Percentiles rank a stretch among this genome's conserved stretches.
These are phyloP conservation scores for Ptiloglossa arizonensis DNA, from an alignment of 1,140 invertebrate genomes.

Conservation along the genomic window DNA sequence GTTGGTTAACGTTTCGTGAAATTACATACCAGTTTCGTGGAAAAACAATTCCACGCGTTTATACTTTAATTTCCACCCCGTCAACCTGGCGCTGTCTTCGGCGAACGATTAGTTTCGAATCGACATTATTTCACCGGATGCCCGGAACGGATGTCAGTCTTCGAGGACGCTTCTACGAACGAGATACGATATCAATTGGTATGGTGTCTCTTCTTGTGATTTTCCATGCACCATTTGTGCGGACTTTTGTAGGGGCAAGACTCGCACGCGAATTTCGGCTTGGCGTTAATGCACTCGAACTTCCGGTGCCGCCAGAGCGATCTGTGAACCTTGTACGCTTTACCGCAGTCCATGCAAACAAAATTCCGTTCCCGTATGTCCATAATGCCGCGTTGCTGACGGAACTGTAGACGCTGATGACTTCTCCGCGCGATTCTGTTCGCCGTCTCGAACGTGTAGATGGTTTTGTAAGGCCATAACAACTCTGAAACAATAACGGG, in stretches of 20 bases:
- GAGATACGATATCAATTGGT: background rate
- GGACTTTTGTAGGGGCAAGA: conserved; percentile 79
- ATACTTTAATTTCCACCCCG: no score
- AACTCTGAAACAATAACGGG: conserved; percentile 63
- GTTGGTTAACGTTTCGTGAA: no score
- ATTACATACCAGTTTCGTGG: no score
- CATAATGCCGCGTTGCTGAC: background rate
- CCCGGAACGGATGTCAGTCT: no score
- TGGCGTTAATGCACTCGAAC: conserved; percentile 79
- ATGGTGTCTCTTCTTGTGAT: conserved; percentile 74
- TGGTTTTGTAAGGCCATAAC: conserved; percentile 54
- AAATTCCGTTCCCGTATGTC: conserved; percentile 42
- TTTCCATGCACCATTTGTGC: conserved; percentile 76
- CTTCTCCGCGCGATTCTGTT: background rate
- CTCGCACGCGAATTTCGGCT: conserved; percentile 77
- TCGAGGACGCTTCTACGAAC: no score
- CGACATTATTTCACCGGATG: no score
- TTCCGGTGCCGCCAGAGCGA: conserved; percentile 79
- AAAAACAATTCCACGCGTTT: no score
- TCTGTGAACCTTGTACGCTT: conserved; percentile 73
- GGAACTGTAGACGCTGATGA: conserved; percentile 8
- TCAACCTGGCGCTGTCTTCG: no score
- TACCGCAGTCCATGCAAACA: conserved; percentile 69
- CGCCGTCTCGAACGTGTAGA: conserved; percentile 9
- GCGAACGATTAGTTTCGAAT: no score